These are phyloP conservation scores for Campopleginae sp. DNA, from an alignment of 2,888 invertebrate species.

Conservation along the genomic window DNA sequence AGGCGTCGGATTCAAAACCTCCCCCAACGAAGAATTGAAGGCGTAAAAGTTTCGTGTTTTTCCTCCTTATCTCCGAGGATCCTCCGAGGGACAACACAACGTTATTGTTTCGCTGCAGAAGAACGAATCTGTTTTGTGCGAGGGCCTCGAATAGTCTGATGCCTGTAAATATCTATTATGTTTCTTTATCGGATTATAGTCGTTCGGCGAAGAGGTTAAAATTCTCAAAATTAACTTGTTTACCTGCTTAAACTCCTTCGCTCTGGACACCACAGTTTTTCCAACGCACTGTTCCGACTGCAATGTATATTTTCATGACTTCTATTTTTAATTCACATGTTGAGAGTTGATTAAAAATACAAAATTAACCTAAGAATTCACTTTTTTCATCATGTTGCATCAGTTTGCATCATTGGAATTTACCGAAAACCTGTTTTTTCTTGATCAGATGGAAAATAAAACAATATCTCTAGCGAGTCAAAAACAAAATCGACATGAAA, in stretches of 20 bases:
- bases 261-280: not conserved
- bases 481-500: too few relatives aligned
- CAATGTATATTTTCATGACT: not conserved
- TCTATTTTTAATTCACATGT: not conserved
- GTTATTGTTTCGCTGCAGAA: not conserved
- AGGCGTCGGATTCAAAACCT: slow-evolving; percentile 77
- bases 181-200: slow-evolving; percentile 7
- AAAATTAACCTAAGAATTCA: not conserved
- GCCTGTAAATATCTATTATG: slow-evolving; percentile 23
- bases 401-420: not conserved
- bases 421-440: too few relatives aligned
- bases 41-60: slow-evolving; percentile 11
- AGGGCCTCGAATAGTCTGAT: slow-evolving; percentile 17
- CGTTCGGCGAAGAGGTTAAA: not conserved
- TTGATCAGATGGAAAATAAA: too few relatives aligned
- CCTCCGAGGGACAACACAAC: not conserved
- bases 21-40: not conserved
- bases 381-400: too few relatives aligned
- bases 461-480: too few relatives aligned
- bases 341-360: not conserved
- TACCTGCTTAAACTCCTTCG: not conserved
- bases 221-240: not conserved
- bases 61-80: not conserved
- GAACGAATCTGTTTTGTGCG: not conserved
- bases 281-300: not conserved